These are phyloP conservation scores for Drosophila macrospina DNA, from an alignment of 2,888 invertebrate genomes.

Conservation along the genomic window DNA sequence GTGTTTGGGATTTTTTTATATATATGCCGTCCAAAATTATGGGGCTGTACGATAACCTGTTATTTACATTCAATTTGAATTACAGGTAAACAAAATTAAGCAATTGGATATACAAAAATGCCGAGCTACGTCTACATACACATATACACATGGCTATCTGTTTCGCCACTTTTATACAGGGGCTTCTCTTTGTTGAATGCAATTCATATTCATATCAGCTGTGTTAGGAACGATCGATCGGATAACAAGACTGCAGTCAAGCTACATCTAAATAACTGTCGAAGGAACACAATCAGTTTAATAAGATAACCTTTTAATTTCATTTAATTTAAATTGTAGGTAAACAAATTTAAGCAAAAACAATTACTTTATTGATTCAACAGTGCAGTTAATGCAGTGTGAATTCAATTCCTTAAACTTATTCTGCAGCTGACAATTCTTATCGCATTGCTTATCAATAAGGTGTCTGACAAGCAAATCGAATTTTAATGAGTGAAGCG, in stretches of 20 bases:
- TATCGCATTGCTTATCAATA: constrained; percentile 28
- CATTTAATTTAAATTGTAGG: background rate
- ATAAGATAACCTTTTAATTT: background rate
- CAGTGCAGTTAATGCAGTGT: background rate
- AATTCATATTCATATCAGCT: no score
- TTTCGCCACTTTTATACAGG: no score
- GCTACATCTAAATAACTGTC: background rate
- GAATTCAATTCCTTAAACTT: constrained; percentile 3
- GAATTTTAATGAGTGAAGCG: constrained; percentile 51
- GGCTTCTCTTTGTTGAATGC: no score
- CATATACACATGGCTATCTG: no score
- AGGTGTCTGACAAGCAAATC: constrained; percentile 44
- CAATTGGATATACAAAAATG: no score
- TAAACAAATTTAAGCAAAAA: background rate
- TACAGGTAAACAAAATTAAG: no score
- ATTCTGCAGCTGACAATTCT: constrained; percentile 3
- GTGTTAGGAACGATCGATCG: no score
- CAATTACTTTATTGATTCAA: constrained; percentile 3
- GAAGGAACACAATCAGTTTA: background rate
- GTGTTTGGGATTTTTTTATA: background rate
- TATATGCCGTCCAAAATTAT: no score
- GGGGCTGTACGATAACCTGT: no score
- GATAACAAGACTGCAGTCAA: no score
- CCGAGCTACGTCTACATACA: no score
- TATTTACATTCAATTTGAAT: no score